Evolutionary conservation across 2,888 invertebrate genomes (phyloP).

Genomic region (Dryococelus australis): DNA sequence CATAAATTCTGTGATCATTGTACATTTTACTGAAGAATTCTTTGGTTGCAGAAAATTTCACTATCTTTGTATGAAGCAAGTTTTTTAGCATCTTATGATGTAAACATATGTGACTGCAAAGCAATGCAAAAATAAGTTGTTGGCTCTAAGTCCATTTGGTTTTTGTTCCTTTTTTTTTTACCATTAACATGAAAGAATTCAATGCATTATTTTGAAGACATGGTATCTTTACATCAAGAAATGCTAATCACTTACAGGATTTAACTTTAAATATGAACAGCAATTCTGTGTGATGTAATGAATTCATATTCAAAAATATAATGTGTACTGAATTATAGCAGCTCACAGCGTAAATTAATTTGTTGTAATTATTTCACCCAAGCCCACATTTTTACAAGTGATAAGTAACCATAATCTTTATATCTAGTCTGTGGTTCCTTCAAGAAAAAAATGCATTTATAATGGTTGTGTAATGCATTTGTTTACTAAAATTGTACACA

Average conservation of each 20-base stretch:
- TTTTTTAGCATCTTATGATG: background rate
- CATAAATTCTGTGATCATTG: background rate
- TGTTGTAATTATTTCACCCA: conserved; percentile 8
- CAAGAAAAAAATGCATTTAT: too few relatives aligned
- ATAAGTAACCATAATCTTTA: too few relatives aligned
- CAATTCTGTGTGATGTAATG: background rate
- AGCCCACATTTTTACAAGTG: too few relatives aligned
- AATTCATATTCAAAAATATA: background rate
- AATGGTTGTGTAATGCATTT: too few relatives aligned
- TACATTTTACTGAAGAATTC: background rate
- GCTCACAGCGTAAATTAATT: background rate
- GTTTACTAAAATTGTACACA: too few relatives aligned
- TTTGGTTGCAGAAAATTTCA: background rate
- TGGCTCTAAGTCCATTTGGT: background rate
- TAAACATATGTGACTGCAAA: background rate
- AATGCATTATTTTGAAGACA: background rate
- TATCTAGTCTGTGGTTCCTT: too few relatives aligned
- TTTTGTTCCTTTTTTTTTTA: too few relatives aligned
- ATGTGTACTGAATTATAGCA: background rate
- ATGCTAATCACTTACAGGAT: background rate
- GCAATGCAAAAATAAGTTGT: background rate
- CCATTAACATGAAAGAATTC: too few relatives aligned
- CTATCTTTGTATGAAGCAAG: background rate
- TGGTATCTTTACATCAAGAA: background rate
- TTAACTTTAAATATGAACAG: background rate